phyloP scores from a whole-genome alignment of 2,113 vertebrate species.

The Miniopterus natalensis region DNA sequence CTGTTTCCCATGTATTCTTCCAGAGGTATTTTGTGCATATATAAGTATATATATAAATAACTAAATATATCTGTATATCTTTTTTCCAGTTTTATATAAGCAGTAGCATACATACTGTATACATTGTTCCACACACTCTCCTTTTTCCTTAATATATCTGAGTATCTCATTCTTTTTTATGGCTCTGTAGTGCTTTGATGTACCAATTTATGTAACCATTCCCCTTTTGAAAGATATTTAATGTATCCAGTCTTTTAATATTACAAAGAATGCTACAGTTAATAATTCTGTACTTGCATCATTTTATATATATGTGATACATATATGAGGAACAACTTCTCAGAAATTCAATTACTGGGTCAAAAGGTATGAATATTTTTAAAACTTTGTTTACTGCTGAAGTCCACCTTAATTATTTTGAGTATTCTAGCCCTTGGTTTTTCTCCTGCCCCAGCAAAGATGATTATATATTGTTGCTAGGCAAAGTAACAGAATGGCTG shows the following conservation, averaged over 20 bases:
- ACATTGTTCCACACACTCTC: background rate
- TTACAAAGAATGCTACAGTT: background rate
- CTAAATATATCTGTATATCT: background rate
- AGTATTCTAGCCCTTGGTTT: background rate
- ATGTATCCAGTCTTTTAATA: background rate
- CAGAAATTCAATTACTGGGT: constrained; percentile 41
- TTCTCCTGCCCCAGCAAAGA: background rate
- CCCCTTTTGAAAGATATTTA: background rate
- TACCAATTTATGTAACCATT: background rate
- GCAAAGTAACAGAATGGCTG: background rate
- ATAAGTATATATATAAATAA: background rate
- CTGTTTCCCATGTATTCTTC: background rate
- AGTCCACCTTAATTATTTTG: background rate
- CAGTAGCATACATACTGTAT: background rate
- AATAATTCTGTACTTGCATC: background rate
- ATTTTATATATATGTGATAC: background rate
- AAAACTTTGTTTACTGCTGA: background rate
- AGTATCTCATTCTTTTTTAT: background rate
- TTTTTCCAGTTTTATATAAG: background rate
- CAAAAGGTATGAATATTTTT: constrained; percentile 11
- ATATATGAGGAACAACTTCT: background rate
- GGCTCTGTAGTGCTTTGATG: background rate
- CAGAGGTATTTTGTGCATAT: background rate
- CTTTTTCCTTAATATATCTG: background rate
- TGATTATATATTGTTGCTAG: background rate